Evolutionary conservation across 2,797 vertebrate genomes (phyloP).

Genomic region (Sebastes jordani): DNA sequence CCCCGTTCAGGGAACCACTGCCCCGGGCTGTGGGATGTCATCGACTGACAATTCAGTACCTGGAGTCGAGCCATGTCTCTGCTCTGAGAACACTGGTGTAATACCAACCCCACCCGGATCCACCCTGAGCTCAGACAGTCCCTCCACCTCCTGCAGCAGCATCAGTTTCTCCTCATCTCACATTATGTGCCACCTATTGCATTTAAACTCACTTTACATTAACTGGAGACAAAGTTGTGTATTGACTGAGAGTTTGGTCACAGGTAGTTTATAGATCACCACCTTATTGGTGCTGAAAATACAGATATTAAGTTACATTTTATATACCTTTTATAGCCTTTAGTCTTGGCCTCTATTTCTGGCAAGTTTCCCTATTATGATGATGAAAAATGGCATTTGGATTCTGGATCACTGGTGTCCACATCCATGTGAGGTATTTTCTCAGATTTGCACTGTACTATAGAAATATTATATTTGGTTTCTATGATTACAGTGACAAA

Average conservation of each 20-base stretch:
- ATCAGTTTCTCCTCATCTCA: conserved; percentile 1
- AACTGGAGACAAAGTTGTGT: neutral
- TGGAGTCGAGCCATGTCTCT: conserved; percentile 51
- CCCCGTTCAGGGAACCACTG: neutral
- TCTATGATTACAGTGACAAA: too few species aligned
- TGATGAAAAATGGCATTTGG: neutral
- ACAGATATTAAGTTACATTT: neutral
- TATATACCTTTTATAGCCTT: neutral
- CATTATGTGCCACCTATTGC: neutral
- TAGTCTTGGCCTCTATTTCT: neutral
- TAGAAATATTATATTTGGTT: too few species aligned
- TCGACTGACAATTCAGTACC: conserved; percentile 34
- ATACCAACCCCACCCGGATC: conserved; percentile 56
- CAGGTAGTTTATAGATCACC: too few species aligned
- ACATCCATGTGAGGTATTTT: too few species aligned
- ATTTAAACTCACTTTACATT: neutral
- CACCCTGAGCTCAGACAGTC: conserved; percentile 8
- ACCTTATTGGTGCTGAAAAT: neutral
- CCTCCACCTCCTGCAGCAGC: conserved; percentile 7
- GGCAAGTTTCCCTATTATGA: neutral
- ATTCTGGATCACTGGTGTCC: neutral
- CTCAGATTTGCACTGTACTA: too few species aligned
- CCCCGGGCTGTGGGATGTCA: conserved; percentile 45
- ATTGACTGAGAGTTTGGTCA: neutral
- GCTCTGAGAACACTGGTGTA: conserved; percentile 46